Evolutionary conservation across 2,888 invertebrate species (phyloP).

Genomic region (Nycteola revayana): DNA sequence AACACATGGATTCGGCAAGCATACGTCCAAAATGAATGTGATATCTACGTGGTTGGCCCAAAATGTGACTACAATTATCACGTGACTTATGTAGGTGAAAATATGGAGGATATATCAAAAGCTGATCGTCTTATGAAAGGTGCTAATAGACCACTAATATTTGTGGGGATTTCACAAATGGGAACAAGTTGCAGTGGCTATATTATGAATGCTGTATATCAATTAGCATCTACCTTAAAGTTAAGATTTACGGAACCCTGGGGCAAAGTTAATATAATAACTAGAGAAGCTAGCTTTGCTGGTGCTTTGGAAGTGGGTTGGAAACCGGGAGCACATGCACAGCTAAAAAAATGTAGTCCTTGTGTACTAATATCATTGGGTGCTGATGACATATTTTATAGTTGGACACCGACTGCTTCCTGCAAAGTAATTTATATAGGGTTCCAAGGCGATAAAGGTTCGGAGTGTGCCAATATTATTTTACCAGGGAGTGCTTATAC

Average conservation of each 20-base stretch:
- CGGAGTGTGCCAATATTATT: conserved; percentile 93
- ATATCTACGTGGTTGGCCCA: conserved; percentile 93
- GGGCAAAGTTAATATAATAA: conserved; percentile 92
- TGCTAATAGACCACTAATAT: conserved; percentile 60
- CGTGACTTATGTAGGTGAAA: conserved; percentile 52
- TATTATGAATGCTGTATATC: conserved; percentile 42
- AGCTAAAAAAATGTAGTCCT: conserved; percentile 84
- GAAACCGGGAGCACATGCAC: conserved; percentile 84
- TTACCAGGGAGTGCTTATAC: conserved; percentile 98
- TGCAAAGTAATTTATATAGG: conserved; percentile 94
- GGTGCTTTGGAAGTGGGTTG: conserved; percentile 98
- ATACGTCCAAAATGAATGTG: conserved; percentile 93
- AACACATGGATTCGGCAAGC: conserved; percentile 97
- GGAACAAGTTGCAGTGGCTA: conserved; percentile 29
- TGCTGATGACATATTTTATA: conserved; percentile 93
- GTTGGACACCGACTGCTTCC: conserved; percentile 87
- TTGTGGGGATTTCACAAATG: conserved; percentile 59
- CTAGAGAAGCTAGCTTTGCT: conserved; percentile 94
- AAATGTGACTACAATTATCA: conserved; percentile 93
- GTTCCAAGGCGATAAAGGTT: conserved; percentile 97
- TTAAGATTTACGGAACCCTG: conserved; percentile 30
- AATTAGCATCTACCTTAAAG: conserved; percentile 24
- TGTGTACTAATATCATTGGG: conserved; percentile 94
- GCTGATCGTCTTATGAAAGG: conserved; percentile 28
- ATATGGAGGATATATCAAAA: conserved; percentile 31